Base-by-base conservation (phyloP, 2,888 invertebrate genomes). In the Neoscelio sp. region DNA sequence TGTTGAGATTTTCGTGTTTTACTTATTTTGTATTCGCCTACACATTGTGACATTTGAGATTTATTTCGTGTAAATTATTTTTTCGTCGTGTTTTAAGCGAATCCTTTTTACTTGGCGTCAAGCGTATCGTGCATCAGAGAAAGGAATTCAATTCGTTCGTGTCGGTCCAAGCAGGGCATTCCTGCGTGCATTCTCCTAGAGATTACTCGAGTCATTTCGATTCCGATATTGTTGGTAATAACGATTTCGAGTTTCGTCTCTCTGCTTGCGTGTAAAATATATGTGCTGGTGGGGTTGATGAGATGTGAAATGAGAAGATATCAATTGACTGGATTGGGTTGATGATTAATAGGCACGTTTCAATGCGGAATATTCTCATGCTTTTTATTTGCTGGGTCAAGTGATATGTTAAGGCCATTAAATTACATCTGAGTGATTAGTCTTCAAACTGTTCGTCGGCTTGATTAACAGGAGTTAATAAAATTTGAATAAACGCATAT, bases 191-290 rank as follows among this genome's bases (percentile, higher is more conserved):
- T 84, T 83, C 83, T 83, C 71, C 60, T 75, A 82, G 81, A 83
- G 84, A 83, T 83, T 83, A 78, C 81, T 52, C 68, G 68, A 80
- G 79, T 80, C 83, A 83, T 76, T 73, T 68, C 82, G 80, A 83
- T 85, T 82, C 80, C 78, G 67, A 78, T 70, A 78, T 73, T 64
- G 76, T 71, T 75, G 68, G 73, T 64, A 76, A 54, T 65, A 65
- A 64, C 44, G 75, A 56, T 46, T 60, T 68, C 60, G 44, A 60
- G 58, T 60, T 18, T 50, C 35, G 67, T 44, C 26, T 44, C 23
- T 17, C 17, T 42, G 20, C 26, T 10, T 2, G 6, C 13, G 18
- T 2, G 8, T 8, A 33, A 33, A 33, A 33, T 10, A 10, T 33
- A 33, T 33, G 33, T 33, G 38, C 5, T 12, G 10, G 10, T 12